Conservation (phyloP, 1,140 invertebrate genomes). For the Drosophila sturtevanti region DNA sequence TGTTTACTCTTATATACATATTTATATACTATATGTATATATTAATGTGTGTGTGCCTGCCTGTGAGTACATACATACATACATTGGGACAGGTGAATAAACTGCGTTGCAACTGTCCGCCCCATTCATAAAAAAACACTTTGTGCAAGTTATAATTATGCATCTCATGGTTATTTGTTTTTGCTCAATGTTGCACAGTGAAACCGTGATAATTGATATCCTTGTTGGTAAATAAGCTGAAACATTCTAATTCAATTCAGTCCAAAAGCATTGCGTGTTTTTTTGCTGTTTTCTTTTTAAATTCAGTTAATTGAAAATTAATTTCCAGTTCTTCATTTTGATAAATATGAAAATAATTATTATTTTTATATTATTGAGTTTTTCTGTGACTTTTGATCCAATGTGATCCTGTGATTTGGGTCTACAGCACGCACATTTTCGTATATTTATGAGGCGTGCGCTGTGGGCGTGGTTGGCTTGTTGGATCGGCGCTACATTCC, state of each 20-base stretch:
- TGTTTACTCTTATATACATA: background rate
- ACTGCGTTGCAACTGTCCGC: slow-evolving; percentile 71
- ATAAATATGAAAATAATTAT: too few relatives aligned
- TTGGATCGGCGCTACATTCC: slow-evolving; percentile 75
- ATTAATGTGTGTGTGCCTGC: too few relatives aligned
- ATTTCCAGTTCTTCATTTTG: background rate
- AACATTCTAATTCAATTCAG: too few relatives aligned
- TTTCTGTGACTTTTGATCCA: slow-evolving; percentile 18
- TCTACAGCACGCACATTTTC: slow-evolving; percentile 63
- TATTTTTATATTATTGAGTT: background rate
- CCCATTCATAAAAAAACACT: slow-evolving; percentile 68
- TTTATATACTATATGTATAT: background rate
- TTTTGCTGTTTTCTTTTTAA: background rate
- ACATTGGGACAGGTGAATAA: slow-evolving; percentile 67
- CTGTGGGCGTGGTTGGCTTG: slow-evolving; percentile 71
- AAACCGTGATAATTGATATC: background rate
- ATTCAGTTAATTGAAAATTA: background rate
- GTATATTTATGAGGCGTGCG: slow-evolving; percentile 80
- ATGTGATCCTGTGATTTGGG: slow-evolving; percentile 35
- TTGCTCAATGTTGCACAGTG: slow-evolving; percentile 21
- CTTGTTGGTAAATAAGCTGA: too few relatives aligned
- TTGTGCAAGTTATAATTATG: slow-evolving; percentile 70
- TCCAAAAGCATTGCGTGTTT: too few relatives aligned
- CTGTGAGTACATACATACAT: background rate
- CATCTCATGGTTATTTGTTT: slow-evolving; percentile 64